phyloP scores from a whole-genome alignment of 2,113 vertebrate genomes.

The Ptyas mucosa region DNA sequence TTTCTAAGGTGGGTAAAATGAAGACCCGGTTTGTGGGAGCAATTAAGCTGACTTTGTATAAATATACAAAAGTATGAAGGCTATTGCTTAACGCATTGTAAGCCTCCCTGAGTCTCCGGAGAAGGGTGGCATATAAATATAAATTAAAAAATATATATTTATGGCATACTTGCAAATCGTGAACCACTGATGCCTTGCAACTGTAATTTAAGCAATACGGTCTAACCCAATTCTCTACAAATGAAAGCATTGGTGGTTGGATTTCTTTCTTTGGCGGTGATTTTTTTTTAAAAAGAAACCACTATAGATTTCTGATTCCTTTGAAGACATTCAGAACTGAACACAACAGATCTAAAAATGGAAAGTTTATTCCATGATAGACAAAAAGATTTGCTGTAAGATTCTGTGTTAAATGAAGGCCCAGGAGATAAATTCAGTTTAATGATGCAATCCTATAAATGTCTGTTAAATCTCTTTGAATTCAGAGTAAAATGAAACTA shows the following conservation, averaged over 20 bases:
- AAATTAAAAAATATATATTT: no score
- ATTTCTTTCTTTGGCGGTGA: not conserved
- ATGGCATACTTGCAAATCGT: not conserved
- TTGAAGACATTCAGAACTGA: not conserved
- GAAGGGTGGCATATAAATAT: no score
- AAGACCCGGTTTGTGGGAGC: no score
- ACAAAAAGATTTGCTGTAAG: not conserved
- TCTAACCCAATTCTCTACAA: not conserved
- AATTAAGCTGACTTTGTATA: no score
- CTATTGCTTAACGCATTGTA: no score
- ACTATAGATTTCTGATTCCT: not conserved
- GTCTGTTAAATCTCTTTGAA: not conserved
- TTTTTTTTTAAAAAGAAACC: not conserved
- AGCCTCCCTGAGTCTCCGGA: no score
- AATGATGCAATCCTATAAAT: not conserved
- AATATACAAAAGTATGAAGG: no score
- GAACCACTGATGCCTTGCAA: not conserved
- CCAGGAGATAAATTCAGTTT: not conserved
- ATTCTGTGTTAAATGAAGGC: not conserved
- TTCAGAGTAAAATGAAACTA: not conserved
- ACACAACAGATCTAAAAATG: not conserved
- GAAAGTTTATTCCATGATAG: not conserved
- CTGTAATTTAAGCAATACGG: not conserved
- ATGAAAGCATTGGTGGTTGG: not conserved
- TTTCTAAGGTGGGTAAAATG: no score